A percentile compares a stretch with the other conserved stretches of the same genome.
phyloP scores from a whole-genome alignment of 1,140 invertebrate genomes.

The Orchestia grillus region DNA sequence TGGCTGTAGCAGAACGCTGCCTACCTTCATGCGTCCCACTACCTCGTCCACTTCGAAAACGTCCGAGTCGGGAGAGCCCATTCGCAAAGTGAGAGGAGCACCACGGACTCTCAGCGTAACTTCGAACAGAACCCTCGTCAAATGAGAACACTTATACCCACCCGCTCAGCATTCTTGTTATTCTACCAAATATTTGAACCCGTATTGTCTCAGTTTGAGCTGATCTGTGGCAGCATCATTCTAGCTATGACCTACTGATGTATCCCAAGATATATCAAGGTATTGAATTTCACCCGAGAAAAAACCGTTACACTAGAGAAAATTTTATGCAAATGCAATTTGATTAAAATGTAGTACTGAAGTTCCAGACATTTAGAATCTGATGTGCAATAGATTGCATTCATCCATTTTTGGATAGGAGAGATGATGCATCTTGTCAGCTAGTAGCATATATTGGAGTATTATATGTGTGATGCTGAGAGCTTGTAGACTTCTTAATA shows the following conservation, averaged over 20 bases:
- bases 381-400: background rate
- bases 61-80: slow-evolving; percentile 47
- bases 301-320: background rate
- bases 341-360: background rate
- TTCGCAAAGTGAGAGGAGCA: slow-evolving; percentile 61
- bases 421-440: background rate
- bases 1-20: slow-evolving; percentile 61
- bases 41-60: slow-evolving; percentile 76
- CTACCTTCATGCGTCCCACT: slow-evolving; percentile 77
- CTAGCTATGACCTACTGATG: background rate
- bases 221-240: background rate
- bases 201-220: background rate
- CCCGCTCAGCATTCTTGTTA: background rate
- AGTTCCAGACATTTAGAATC: background rate
- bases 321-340: background rate
- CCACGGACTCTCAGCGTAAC: slow-evolving; percentile 57
- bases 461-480: background rate
- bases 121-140: slow-evolving; percentile 58
- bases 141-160: slow-evolving; percentile 32
- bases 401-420: background rate
- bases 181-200: background rate
- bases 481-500: background rate
- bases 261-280: background rate
- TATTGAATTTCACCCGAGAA: background rate
- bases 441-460: background rate